Conservation (phyloP, 2,113 vertebrate species). For the Tonatia bakeri region DNA sequence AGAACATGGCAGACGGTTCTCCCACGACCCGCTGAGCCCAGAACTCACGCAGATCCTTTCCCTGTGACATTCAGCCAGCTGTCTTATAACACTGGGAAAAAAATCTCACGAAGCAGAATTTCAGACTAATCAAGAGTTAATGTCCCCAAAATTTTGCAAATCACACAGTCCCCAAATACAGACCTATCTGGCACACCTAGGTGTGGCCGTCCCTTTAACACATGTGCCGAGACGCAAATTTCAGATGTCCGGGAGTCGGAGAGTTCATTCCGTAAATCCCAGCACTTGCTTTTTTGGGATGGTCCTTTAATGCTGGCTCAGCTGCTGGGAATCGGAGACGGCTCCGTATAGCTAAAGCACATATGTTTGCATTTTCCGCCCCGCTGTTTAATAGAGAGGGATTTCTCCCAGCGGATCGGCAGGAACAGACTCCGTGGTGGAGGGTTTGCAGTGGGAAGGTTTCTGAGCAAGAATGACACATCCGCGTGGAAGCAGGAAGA, state of each 20-base stretch:
- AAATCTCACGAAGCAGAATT: neutral
- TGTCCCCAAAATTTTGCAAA: neutral
- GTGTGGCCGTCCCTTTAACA: rapidly evolving
- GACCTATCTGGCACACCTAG: neutral
- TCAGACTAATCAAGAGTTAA: neutral
- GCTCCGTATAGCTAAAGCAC: neutral
- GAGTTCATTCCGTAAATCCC: neutral
- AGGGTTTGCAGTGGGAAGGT: neutral
- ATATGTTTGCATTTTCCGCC: neutral
- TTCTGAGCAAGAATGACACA: constrained; percentile 67
- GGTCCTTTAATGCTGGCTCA: neutral
- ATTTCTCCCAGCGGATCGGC: neutral
- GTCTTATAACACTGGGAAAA: neutral
- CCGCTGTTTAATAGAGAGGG: constrained; percentile 27
- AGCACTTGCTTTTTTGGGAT: neutral
- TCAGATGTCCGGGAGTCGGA: neutral
- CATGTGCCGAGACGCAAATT: neutral
- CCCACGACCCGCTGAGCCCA: rapidly evolving
- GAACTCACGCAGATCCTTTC: no score
- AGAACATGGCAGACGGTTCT: rapidly evolving
- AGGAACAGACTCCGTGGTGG: neutral
- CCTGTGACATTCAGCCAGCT: neutral
- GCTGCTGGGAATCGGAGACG: neutral
- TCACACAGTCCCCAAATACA: neutral
- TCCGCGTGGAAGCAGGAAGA: constrained; percentile 64